Evolutionary conservation across 2,113 vertebrate species (phyloP), one percentile per base, ranked within the genome.

Genomic region (Platichthys stellatus): DNA sequence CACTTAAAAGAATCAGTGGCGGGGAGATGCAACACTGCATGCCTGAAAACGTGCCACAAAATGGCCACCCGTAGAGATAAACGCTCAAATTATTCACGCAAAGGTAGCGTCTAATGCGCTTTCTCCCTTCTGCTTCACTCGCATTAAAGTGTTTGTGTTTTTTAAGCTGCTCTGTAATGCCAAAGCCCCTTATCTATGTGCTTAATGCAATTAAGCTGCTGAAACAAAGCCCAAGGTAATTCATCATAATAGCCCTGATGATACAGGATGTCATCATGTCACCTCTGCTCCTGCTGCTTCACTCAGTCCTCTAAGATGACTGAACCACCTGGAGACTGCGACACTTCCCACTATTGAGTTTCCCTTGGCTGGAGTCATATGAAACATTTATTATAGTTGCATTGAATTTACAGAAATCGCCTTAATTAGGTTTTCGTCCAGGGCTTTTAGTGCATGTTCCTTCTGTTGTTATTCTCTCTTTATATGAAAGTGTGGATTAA

Each of bases 141-240:
- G 38, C 7, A 74, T 69, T 51, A 59, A 74, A 72, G 76, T 24
- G 4, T 76, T 77, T 81, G 53, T 62, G 77, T 78, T 11, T 77
- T 76, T 72, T 90, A 92, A 92, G 83, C 85, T 82, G 86, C 76
- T 91, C 83, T 90, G 80, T 82, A 70, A 72, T 63, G 58, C 54
- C 72, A 74, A 82, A 85, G 57, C 78, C 76, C 83, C 83, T 89
- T 90, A 91, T 92, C 84, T 77, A 56, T 76, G 61, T 72, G 69
- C 78, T 86, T 76, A 77, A 77, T 85, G 84, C 60, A 90, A 89
- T 93, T 92, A 89, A 49, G 71, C 85, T 78, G 70, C 53, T 73
- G 84, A 92, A 90, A 92, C 84, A 89, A 91, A 90, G 89, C 83
- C 76, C 51, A 3, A 6, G 59, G 86, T 92, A 92, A 92, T 94